Conservation (phyloP, 1,140 invertebrate genomes). For the Dendroctonus ponderosae region DNA sequence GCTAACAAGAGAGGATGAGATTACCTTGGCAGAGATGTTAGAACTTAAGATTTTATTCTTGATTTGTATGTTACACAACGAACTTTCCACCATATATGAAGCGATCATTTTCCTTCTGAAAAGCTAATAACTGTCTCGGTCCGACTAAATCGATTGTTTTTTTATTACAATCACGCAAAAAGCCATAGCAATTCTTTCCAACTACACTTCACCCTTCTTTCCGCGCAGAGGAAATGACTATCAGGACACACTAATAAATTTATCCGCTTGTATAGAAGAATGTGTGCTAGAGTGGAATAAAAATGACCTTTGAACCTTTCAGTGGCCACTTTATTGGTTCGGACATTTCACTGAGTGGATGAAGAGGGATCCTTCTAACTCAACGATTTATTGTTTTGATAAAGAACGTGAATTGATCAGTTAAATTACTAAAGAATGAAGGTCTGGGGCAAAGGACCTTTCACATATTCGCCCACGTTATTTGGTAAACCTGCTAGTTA, state of each 20-base stretch:
- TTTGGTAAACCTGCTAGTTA: no score
- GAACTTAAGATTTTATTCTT: slow-evolving; percentile 6
- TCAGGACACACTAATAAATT: slow-evolving; percentile 24
- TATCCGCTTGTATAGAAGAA: slow-evolving; percentile 21
- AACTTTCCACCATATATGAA: not conserved
- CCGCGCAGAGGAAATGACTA: slow-evolving; percentile 10
- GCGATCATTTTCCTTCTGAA: slow-evolving; percentile 3
- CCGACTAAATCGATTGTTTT: slow-evolving; percentile 26
- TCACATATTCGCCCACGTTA: no score
- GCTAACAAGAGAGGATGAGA: slow-evolving; percentile 8
- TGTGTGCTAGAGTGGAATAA: slow-evolving; percentile 19
- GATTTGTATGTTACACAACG: slow-evolving; percentile 4
- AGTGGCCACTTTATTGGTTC: slow-evolving; percentile 9
- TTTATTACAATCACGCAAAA: slow-evolving; percentile 31
- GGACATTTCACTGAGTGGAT: no score
- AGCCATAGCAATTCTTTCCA: slow-evolving; percentile 27
- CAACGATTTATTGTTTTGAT: no score
- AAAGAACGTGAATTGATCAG: no score
- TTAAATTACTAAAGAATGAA: no score
- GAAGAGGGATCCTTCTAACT: no score
- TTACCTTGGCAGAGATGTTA: slow-evolving; percentile 8
- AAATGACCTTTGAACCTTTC: slow-evolving; percentile 12
- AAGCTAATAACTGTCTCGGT: slow-evolving; percentile 23
- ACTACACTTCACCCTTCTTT: slow-evolving; percentile 25
- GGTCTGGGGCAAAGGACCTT: no score